Conservation (phyloP, 2,113 vertebrate species). For the Eidolon helvum region DNA sequence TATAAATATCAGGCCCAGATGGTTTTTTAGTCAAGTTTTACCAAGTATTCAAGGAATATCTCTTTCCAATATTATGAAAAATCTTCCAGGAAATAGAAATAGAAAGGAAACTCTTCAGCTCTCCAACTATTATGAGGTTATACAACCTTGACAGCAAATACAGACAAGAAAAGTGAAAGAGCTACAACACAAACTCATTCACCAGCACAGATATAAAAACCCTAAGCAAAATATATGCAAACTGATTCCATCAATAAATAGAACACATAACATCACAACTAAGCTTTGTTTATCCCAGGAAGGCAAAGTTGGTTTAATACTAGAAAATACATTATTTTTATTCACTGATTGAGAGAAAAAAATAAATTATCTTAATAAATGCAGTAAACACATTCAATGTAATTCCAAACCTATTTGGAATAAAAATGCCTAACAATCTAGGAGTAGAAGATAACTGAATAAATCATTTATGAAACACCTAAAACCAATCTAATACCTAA, state of each 20-base stretch:
- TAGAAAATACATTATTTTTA: slow-evolving; percentile 21
- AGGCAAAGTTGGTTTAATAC: not conserved
- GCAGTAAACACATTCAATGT: not conserved
- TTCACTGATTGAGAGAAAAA: not conserved
- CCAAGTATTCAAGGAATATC: not conserved
- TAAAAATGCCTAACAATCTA: not conserved
- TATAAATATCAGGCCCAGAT: not conserved
- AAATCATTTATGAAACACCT: not conserved
- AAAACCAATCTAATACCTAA: not conserved
- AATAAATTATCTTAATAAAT: not conserved
- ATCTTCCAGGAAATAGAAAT: not conserved
- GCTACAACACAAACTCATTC: not conserved
- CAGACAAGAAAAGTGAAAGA: not conserved
- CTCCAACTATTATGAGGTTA: not conserved
- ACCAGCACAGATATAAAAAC: not conserved
- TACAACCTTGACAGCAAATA: not conserved
- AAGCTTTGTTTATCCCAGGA: not conserved
- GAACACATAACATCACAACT: not conserved
- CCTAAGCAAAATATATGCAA: not conserved
- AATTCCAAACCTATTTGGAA: slow-evolving; percentile 1
- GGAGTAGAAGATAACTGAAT: not conserved
- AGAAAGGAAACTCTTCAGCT: not conserved
- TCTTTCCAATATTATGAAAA: not conserved
- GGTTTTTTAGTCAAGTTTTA: not conserved
- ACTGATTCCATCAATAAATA: no score